A percentile compares a stretch with the other conserved stretches of the same genome.
Conservation (phyloP, 2,113 vertebrate genomes). For the Laticauda colubrina region DNA sequence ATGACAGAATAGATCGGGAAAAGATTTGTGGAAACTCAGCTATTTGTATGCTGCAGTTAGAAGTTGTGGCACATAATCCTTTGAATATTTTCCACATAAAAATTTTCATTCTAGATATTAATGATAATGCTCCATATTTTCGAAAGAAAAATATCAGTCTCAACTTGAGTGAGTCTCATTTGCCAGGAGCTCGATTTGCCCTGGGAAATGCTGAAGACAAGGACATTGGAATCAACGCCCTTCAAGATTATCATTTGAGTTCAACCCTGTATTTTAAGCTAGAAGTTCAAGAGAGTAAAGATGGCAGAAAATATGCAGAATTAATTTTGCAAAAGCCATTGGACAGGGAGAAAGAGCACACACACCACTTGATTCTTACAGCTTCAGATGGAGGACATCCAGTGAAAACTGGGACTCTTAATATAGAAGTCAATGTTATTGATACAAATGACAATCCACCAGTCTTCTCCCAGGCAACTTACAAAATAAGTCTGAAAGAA, state of each 20-base stretch:
- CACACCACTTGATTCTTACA: slow-evolving; percentile 51
- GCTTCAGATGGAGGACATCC: slow-evolving; percentile 62
- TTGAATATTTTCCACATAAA: slow-evolving; percentile 56
- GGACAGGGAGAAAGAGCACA: slow-evolving; percentile 63
- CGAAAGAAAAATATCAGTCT: slow-evolving; percentile 58
- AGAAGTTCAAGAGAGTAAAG: slow-evolving; percentile 47
- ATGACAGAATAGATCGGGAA: slow-evolving; percentile 60
- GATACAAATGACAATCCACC: slow-evolving; percentile 63
- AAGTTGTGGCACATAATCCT: slow-evolving; percentile 62
- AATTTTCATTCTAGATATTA: slow-evolving; percentile 62
- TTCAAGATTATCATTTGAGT: slow-evolving; percentile 69
- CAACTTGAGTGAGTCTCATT: slow-evolving; percentile 64
- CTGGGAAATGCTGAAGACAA: slow-evolving; percentile 71
- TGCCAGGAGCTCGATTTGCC: slow-evolving; percentile 59
- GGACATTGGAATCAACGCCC: slow-evolving; percentile 71
- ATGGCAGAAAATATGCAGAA: slow-evolving; percentile 63
- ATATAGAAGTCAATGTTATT: slow-evolving; percentile 53
- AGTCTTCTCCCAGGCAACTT: slow-evolving; percentile 39
- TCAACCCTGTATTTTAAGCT: slow-evolving; percentile 69
- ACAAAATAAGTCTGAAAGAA: slow-evolving; percentile 64
- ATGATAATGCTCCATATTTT: slow-evolving; percentile 69
- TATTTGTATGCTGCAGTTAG: slow-evolving; percentile 56
- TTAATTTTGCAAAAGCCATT: slow-evolving; percentile 64
- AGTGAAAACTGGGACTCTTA: slow-evolving; percentile 41
- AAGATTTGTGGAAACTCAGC: slow-evolving; percentile 52